Conservation (phyloP, 2,888 invertebrate genomes). For the Linyphia triangularis region DNA sequence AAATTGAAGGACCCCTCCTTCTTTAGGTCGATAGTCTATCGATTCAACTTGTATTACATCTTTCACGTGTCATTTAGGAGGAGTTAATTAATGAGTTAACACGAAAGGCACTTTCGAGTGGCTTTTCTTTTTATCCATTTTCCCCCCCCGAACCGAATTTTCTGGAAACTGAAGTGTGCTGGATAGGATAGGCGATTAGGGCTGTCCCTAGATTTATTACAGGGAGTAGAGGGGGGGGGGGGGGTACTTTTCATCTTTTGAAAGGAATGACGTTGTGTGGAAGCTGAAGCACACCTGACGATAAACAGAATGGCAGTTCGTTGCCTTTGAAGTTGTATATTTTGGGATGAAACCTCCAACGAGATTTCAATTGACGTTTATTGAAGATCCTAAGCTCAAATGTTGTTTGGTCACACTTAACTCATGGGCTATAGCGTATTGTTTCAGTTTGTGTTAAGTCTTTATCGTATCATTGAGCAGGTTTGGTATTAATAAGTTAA, state of each 20-base stretch:
- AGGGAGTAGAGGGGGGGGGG: not conserved
- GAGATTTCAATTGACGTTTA: too few species aligned
- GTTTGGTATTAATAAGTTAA: too few species aligned
- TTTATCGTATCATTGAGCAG: too few species aligned
- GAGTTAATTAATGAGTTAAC: conserved; percentile 73
- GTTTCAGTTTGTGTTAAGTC: too few species aligned
- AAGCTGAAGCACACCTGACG: too few species aligned
- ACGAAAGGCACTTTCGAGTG: conserved; percentile 57
- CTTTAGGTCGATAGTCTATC: conserved; percentile 67
- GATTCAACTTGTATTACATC: conserved; percentile 74
- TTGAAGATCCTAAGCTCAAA: too few species aligned
- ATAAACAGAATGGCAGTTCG: too few species aligned
- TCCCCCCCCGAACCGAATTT: not conserved
- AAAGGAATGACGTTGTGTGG: not conserved
- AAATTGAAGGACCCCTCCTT: conserved; percentile 22
- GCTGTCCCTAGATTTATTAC: not conserved
- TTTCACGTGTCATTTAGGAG: conserved; percentile 70
- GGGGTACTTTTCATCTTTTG: not conserved
- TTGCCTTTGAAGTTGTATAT: too few species aligned
- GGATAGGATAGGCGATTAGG: conserved; percentile 42
- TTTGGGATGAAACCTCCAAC: too few species aligned
- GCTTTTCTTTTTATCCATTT: conserved; percentile 25
- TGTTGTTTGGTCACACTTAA: too few species aligned
- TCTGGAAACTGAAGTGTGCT: conserved; percentile 24
- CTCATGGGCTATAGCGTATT: too few species aligned